Conservation (phyloP, 2,113 vertebrate genomes). For the Erinaceus europaeus region DNA sequence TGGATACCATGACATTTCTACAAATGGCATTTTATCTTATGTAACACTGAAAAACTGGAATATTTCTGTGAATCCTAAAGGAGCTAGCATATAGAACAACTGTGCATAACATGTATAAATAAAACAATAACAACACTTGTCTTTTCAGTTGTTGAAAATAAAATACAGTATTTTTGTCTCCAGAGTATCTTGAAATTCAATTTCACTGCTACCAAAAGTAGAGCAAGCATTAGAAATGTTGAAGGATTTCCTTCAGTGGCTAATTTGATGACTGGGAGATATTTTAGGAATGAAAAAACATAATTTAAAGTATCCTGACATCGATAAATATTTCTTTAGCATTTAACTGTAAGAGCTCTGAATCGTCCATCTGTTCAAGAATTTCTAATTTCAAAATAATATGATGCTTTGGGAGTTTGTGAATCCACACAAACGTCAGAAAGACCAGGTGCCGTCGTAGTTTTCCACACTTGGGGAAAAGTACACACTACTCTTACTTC, state of each 20-base stretch:
- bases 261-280: conserved; percentile 49
- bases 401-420: conserved; percentile 43
- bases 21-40: not conserved
- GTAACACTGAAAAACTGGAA: not conserved
- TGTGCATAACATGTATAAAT: not conserved
- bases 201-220: conserved; percentile 10
- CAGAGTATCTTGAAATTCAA: not conserved
- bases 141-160: not conserved
- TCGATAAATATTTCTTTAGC: conserved; percentile 77
- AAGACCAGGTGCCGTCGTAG: not conserved
- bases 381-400: conserved; percentile 71
- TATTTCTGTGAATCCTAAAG: not conserved
- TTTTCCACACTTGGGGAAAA: conserved; percentile 46
- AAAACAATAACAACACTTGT: not conserved
- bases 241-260: conserved; percentile 50
- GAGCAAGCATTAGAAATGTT: conserved; percentile 24
- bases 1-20: not conserved
- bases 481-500: not conserved
- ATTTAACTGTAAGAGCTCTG: conserved; percentile 72
- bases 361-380: conserved; percentile 70
- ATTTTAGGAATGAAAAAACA: conserved; percentile 63
- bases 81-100: not conserved
- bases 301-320: conserved; percentile 72
- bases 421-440: conserved; percentile 46
- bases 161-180: not conserved